Conservation (phyloP, 2,113 vertebrate species). For the Balaenoptera acutorostrata region DNA sequence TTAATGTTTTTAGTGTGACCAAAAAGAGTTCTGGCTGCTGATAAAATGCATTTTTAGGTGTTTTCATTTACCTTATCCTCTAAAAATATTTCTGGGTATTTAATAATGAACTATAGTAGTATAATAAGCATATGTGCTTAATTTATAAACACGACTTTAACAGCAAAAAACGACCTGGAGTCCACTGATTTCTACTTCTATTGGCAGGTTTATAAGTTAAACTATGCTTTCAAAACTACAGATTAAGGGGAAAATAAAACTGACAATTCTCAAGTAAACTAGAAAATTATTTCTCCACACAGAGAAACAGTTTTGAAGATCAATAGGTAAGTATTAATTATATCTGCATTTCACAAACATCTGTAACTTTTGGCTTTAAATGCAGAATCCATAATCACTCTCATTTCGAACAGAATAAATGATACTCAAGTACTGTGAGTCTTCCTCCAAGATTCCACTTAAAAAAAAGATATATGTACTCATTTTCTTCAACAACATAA, state of each 20-base stretch:
- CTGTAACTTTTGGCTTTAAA: not conserved
- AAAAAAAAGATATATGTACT: not conserved
- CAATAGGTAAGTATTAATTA: not conserved
- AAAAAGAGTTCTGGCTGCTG: not conserved
- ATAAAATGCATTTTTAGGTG: not conserved
- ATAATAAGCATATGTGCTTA: not conserved
- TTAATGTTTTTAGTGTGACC: not conserved
- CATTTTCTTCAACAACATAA: not conserved
- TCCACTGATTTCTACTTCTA: not conserved
- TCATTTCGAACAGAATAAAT: conserved; percentile 3
- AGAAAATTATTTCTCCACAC: not conserved
- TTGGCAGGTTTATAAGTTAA: not conserved
- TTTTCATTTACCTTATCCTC: not conserved
- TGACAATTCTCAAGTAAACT: not conserved
- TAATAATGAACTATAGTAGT: not conserved
- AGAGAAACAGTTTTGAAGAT: not conserved
- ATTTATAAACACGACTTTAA: not conserved
- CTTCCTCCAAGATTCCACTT: not conserved
- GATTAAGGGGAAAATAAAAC: not conserved
- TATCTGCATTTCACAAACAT: not conserved
- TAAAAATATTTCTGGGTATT: not conserved
- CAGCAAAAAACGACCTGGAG: not conserved
- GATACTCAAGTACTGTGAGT: not conserved
- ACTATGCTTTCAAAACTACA: conserved; percentile 4
- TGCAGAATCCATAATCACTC: not conserved